phyloP scores from a whole-genome alignment of 2,888 invertebrate species.

The Copidosoma aretas region DNA sequence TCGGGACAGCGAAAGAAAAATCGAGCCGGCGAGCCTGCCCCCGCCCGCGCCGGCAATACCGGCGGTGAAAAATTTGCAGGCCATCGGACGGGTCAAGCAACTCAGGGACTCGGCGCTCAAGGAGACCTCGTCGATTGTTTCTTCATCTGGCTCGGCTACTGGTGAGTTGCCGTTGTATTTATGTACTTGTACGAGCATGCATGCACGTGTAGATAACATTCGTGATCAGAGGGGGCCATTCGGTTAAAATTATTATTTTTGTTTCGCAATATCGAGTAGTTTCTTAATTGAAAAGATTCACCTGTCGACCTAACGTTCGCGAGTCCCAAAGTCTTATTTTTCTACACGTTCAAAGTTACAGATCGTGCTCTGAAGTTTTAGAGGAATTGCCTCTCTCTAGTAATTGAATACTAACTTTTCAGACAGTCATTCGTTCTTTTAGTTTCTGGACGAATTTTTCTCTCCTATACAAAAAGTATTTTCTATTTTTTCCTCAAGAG shows the following conservation, averaged over 20 bases:
- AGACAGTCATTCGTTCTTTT: background rate
- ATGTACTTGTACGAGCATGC: too few species aligned
- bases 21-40: constrained; percentile 39
- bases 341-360: too few species aligned
- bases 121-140: constrained; percentile 10
- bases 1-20: constrained; percentile 11
- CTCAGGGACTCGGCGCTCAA: constrained; percentile 33
- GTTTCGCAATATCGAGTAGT: too few species aligned
- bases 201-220: too few species aligned
- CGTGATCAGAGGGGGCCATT: too few species aligned
- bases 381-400: background rate
- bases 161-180: constrained; percentile 46
- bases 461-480: too few species aligned
- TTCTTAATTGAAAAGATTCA: background rate
- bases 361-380: too few species aligned
- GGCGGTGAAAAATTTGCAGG: constrained; percentile 53
- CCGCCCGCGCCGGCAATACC: constrained; percentile 29
- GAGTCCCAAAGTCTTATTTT: too few species aligned
- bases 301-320: background rate
- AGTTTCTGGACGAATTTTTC: too few species aligned
- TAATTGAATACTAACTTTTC: constrained; percentile 19
- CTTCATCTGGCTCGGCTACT: constrained; percentile 56
- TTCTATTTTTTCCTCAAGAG: too few species aligned
- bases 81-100: constrained; percentile 51
- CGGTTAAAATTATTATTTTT: too few species aligned